Conservation (phyloP, 1,140 invertebrate genomes). For the Neoseiulus cucumeris region DNA sequence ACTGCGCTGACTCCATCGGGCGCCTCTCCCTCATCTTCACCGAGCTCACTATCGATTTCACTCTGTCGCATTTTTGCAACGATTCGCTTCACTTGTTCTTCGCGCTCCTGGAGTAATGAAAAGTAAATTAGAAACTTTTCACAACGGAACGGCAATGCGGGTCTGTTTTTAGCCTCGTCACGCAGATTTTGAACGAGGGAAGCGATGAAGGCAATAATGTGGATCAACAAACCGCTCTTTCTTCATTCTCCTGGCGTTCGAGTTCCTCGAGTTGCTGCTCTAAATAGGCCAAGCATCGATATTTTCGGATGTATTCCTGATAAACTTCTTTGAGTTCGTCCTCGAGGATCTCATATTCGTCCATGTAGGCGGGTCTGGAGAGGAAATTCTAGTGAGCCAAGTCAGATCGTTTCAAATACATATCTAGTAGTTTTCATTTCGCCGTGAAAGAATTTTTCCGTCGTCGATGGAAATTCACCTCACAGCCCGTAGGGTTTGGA, state of each 20-base stretch:
- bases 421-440: too few relatives aligned
- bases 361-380: constrained; percentile 76
- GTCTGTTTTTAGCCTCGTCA: too few relatives aligned
- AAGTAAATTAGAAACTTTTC: background rate
- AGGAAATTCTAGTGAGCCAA: constrained; percentile 10
- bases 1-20: constrained; percentile 16
- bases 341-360: constrained; percentile 83
- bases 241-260: constrained; percentile 44
- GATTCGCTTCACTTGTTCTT: constrained; percentile 32
- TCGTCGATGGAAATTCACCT: constrained; percentile 33
- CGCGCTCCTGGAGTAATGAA: constrained; percentile 19
- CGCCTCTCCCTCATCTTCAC: constrained; percentile 22
- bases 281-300: constrained; percentile 62
- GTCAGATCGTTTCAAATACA: constrained; percentile 8
- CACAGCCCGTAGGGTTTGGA: constrained; percentile 74
- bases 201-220: background rate
- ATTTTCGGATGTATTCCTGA: constrained; percentile 63
- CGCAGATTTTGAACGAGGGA: too few relatives aligned
- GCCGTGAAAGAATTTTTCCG: too few relatives aligned
- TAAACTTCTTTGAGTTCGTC: constrained; percentile 62
- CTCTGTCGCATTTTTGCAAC: constrained; percentile 32
- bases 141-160: too few relatives aligned
- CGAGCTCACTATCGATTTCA: constrained; percentile 22
- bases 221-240: constrained; percentile 36
- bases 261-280: constrained; percentile 52